Evolutionary conservation across 2,797 vertebrate species (phyloP).

Genomic region (Sebastes flavidus): DNA sequence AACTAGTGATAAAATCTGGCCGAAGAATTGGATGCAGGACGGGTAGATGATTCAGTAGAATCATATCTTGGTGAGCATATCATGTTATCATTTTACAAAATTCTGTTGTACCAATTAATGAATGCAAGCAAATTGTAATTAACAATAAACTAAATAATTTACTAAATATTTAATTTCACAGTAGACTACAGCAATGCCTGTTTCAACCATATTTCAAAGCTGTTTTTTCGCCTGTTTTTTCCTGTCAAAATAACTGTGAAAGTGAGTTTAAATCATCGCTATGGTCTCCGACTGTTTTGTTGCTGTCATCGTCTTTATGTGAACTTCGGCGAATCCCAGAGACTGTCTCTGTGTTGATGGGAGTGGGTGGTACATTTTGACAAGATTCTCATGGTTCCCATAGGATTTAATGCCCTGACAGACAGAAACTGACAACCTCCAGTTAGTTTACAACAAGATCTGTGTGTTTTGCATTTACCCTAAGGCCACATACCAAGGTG

Average conservation of each 20-base stretch:
- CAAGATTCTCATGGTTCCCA: slow-evolving; percentile 81
- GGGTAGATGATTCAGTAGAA: neutral
- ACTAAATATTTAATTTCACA: neutral
- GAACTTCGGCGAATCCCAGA: slow-evolving; percentile 17
- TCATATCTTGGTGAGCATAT: neutral
- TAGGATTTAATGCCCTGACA: slow-evolving; percentile 85
- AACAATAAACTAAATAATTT: neutral
- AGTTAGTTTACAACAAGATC: slow-evolving; percentile 82
- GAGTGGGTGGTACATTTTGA: slow-evolving; percentile 70
- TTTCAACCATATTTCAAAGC: neutral
- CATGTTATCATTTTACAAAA: neutral
- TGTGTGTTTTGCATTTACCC: slow-evolving; percentile 79
- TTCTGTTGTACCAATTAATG: neutral
- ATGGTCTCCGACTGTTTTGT: neutral
- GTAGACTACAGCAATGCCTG: neutral
- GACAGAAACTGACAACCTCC: slow-evolving; percentile 85
- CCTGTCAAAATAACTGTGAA: neutral
- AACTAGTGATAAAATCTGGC: neutral
- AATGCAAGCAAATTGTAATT: neutral
- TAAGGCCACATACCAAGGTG: slow-evolving; percentile 73
- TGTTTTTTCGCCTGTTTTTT: neutral
- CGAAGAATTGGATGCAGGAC: neutral
- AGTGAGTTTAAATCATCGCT: neutral
- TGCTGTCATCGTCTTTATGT: neutral
- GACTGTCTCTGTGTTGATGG: slow-evolving; percentile 26